These are phyloP conservation scores for Babylonia areolata DNA, from an alignment of 1,140 invertebrate species.

Conservation along the genomic window DNA sequence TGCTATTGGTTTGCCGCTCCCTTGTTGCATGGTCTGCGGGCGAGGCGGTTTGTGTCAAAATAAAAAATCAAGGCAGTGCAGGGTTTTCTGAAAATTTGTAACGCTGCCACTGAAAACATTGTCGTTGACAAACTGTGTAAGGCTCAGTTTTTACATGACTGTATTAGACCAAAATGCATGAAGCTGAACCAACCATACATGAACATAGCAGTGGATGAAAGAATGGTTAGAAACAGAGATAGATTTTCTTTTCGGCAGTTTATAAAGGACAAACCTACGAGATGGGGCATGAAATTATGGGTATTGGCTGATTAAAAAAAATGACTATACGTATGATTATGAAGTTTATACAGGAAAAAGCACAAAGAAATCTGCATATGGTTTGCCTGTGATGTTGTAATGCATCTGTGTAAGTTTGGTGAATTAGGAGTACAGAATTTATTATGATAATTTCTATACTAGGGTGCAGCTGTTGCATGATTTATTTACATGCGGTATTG, in stretches of 20 bases:
- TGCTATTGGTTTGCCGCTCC: too few species aligned
- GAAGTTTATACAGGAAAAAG: slow-evolving; percentile 17
- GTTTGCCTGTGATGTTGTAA: neutral
- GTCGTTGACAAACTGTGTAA: neutral
- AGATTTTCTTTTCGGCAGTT: neutral
- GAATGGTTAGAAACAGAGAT: slow-evolving; percentile 5
- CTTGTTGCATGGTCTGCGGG: too few species aligned
- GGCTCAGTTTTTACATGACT: neutral
- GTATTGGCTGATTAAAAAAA: neutral
- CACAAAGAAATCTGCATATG: neutral
- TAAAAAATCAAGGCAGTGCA: neutral
- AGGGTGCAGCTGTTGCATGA: too few species aligned
- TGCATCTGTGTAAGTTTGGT: neutral
- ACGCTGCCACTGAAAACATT: neutral
- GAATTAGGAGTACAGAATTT: neutral
- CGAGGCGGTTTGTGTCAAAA: neutral
- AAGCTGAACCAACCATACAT: neutral
- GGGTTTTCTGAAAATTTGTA: neutral
- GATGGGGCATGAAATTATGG: slow-evolving; percentile 20
- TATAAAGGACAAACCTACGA: neutral
- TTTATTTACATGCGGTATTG: too few species aligned
- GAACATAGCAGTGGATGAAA: slow-evolving; percentile 13
- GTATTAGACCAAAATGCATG: neutral
- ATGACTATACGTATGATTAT: neutral
- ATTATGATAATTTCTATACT: slow-evolving; percentile 1